A percentile compares a stretch with the other conserved stretches of the same genome.
These are phyloP conservation scores for Karalla daura DNA, from an alignment of 2,797 vertebrate genomes.

Conservation along the genomic window DNA sequence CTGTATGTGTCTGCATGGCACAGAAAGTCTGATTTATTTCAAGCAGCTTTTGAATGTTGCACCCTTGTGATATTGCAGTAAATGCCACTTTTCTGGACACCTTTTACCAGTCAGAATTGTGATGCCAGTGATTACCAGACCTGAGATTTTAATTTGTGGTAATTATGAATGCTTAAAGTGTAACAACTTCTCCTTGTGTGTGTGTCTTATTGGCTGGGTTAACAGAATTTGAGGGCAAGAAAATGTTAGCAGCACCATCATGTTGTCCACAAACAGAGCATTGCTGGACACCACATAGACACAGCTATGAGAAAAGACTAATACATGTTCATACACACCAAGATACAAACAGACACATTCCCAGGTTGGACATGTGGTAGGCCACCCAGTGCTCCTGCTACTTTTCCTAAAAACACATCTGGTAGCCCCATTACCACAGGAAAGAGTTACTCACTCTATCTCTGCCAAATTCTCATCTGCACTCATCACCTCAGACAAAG, in stretches of 20 bases:
- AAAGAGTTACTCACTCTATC: conserved; percentile 40
- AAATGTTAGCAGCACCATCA: conserved; percentile 18
- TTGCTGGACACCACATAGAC: conserved; percentile 46
- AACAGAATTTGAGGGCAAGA: not conserved
- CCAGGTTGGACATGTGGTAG: conserved; percentile 45
- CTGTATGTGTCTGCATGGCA: too few species aligned
- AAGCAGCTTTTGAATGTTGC: too few species aligned
- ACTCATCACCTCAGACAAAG: conserved; percentile 42
- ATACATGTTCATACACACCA: conserved; percentile 9
- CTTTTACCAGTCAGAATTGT: too few species aligned
- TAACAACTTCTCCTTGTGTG: too few species aligned
- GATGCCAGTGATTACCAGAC: too few species aligned
- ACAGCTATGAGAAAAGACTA: conserved; percentile 31
- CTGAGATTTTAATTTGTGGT: too few species aligned
- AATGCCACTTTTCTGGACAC: too few species aligned
- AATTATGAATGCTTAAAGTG: too few species aligned
- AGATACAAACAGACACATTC: conserved; percentile 4
- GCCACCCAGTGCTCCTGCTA: conserved; percentile 58
- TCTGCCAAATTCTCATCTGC: conserved; percentile 40
- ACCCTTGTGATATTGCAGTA: too few species aligned
- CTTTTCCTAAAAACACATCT: conserved; percentile 65
- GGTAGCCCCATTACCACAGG: conserved; percentile 59
- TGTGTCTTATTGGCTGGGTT: conserved; percentile 7
- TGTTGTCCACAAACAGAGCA: conserved; percentile 41
- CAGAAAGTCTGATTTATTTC: too few species aligned